These are phyloP conservation scores for Diuraphis noxia DNA, from an alignment of 1,140 invertebrate species.

Conservation along the genomic window DNA sequence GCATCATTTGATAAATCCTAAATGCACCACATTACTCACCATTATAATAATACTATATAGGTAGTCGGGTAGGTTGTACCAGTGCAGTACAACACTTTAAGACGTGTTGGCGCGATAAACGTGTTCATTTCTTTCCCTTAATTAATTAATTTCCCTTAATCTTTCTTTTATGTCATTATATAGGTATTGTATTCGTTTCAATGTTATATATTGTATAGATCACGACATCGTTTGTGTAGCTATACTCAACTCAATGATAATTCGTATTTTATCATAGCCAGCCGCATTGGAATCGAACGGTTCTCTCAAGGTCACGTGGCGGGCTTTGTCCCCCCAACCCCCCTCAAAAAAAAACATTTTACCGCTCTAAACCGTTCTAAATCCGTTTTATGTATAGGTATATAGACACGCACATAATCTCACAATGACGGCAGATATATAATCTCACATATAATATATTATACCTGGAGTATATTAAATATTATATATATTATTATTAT, in stretches of 20 bases:
- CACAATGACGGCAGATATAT: background rate
- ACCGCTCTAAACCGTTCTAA: background rate
- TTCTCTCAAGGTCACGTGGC: background rate
- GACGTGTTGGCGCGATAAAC: background rate
- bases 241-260: background rate
- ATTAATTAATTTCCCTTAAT: no score
- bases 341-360: background rate
- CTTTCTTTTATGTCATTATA: background rate
- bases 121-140: background rate
- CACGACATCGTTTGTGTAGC: background rate
- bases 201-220: background rate
- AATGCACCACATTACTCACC: background rate
- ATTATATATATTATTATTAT: background rate
- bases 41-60: no score
- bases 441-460: background rate
- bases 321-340: background rate
- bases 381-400: background rate
- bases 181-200: background rate
- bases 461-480: no score
- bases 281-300: background rate
- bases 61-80: no score
- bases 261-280: background rate
- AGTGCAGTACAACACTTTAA: no score
- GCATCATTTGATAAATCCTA: background rate
- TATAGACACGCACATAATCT: background rate